Evolutionary conservation across 2,797 vertebrate genomes (phyloP).

Genomic region (Trachops cirrhosus): DNA sequence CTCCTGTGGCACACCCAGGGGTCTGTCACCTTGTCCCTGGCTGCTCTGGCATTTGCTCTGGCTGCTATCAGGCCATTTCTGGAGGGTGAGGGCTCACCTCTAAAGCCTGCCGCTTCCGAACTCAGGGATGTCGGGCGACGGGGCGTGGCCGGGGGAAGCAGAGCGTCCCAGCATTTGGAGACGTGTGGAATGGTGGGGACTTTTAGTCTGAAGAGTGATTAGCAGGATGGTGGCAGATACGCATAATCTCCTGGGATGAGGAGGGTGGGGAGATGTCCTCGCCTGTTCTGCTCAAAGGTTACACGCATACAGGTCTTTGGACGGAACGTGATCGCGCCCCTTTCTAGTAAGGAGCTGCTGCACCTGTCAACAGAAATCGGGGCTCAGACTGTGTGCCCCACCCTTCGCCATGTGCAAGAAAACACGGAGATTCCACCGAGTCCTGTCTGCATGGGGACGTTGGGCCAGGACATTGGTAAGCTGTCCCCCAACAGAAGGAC

Average conservation of each 20-base stretch:
- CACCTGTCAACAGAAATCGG: fast-evolving
- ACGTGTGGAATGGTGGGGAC: background rate
- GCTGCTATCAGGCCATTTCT: too few species aligned
- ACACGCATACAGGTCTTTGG: background rate
- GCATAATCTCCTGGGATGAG: background rate
- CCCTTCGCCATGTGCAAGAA: background rate
- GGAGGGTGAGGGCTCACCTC: background rate
- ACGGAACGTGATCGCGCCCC: fast-evolving
- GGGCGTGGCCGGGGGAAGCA: too few species aligned
- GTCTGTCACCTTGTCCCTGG: fast-evolving
- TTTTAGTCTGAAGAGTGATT: background rate
- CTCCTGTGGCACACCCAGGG: background rate
- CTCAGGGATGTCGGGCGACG: background rate
- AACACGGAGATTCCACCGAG: background rate
- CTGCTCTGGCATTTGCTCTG: too few species aligned
- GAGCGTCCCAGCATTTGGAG: background rate
- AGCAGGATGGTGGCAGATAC: background rate
- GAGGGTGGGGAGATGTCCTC: background rate
- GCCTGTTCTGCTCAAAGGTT: background rate
- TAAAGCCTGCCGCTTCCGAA: too few species aligned
- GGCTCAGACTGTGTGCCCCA: background rate
- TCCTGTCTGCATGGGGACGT: background rate
- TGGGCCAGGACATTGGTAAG: too few species aligned
- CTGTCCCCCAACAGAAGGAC: background rate
- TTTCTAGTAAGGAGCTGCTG: background rate